A percentile compares a stretch with the other conserved stretches of the same genome.
These are phyloP conservation scores for Torymus tubicola DNA, from an alignment of 2,888 invertebrate species.

Conservation along the genomic window DNA sequence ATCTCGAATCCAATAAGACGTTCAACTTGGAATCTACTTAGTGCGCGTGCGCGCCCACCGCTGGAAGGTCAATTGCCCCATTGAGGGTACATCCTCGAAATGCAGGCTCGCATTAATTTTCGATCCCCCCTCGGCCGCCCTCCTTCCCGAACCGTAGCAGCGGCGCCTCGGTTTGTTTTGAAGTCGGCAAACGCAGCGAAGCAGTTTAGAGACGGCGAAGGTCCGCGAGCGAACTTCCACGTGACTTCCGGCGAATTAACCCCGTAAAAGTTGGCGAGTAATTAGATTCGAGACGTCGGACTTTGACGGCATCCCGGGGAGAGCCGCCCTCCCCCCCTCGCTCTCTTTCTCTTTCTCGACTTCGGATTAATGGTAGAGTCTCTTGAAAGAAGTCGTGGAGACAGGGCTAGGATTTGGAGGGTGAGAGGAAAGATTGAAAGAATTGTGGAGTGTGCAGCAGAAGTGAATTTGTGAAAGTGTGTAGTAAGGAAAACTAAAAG, in stretches of 20 bases:
- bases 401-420: not conserved
- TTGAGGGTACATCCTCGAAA: conserved; percentile 14
- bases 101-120: conserved; percentile 45
- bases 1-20: not conserved
- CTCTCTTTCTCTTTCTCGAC: conserved; percentile 1
- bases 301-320: conserved; percentile 48
- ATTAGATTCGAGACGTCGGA: conserved; percentile 55
- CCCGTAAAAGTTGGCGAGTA: conserved; percentile 56
- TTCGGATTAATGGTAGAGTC: conserved; percentile 47
- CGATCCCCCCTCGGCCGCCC: conserved; percentile 16
- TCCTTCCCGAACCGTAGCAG: not conserved
- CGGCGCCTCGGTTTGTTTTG: conserved; percentile 52
- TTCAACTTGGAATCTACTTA: conserved; percentile 7
- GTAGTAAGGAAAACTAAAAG: not conserved
- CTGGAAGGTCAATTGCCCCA: conserved; percentile 30
- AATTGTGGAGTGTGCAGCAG: not conserved
- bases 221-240: conserved; percentile 32
- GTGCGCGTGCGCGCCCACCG: too few relatives aligned
- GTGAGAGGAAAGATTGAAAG: conserved; percentile 18
- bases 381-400: not conserved
- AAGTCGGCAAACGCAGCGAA: conserved; percentile 28
- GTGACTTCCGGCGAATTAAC: conserved; percentile 55
- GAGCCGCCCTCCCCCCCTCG: conserved; percentile 25
- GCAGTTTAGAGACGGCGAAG: conserved; percentile 18
- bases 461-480: conserved; percentile 3